These are phyloP conservation scores for Lepidotrigona ventralis DNA, from an alignment of 1,140 invertebrate genomes.

Conservation along the genomic window DNA sequence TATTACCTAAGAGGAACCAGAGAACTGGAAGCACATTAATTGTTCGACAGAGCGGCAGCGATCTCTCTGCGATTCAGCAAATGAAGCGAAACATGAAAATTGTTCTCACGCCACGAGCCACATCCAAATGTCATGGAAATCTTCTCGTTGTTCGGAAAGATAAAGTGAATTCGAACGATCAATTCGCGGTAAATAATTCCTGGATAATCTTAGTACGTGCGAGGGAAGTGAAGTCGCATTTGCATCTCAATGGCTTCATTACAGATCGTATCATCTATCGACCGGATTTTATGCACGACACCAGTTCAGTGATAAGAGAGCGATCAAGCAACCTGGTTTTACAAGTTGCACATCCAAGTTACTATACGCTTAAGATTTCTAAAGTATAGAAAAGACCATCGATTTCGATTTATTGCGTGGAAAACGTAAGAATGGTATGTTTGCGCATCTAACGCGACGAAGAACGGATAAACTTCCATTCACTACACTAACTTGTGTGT, in stretches of 20 bases:
- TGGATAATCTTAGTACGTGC: constrained; percentile 65
- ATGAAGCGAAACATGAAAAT: not conserved
- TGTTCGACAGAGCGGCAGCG: not conserved
- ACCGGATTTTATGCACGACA: constrained; percentile 35
- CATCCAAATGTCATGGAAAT: not conserved
- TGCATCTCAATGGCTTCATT: constrained; percentile 53
- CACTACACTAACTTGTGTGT: too few species aligned
- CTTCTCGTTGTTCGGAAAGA: constrained; percentile 5
- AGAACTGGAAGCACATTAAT: not conserved
- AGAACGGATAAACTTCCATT: not conserved
- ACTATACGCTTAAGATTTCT: not conserved
- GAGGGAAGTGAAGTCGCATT: constrained; percentile 50
- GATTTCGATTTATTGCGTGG: not conserved
- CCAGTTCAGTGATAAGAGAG: too few species aligned
- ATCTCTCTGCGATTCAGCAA: not conserved
- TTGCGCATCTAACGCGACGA: not conserved
- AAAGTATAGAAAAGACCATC: not conserved
- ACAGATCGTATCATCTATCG: constrained; percentile 41
- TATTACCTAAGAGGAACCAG: not conserved
- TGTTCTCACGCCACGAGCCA: not conserved
- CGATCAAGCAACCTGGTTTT: not conserved
- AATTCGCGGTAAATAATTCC: constrained; percentile 67
- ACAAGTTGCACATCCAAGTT: not conserved
- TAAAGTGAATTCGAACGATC: constrained; percentile 71
- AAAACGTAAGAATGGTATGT: not conserved